These are phyloP conservation scores for Cliona cf. orientalis DNA, from an alignment of 37 sponge, comb jelly and placozoan genomes.

Conservation along the genomic window DNA sequence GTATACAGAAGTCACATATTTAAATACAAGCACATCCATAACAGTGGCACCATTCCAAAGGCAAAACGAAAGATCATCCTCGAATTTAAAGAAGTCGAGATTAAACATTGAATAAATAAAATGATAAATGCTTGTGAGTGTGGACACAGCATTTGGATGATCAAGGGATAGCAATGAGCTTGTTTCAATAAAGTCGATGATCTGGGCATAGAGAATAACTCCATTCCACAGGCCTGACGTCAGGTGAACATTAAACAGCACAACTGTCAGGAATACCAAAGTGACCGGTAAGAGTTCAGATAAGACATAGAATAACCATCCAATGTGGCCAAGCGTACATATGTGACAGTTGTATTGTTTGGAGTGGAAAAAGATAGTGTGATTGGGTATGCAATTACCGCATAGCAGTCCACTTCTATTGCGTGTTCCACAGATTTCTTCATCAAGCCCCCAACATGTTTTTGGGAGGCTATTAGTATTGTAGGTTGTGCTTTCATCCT, in stretches of 20 bases:
- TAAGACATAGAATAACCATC: conserved; percentile 16
- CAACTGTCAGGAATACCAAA: conserved; percentile 14
- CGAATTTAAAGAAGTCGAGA: conserved; percentile 41
- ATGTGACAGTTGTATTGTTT: conserved; percentile 6
- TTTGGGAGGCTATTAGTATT: conserved; percentile 7
- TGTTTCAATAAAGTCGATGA: conserved; percentile 28
- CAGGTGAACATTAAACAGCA: conserved; percentile 27
- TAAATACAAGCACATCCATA: conserved; percentile 36
- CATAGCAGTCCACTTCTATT: conserved; percentile 40
- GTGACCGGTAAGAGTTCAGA: conserved; percentile 55
- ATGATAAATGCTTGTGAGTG: conserved; percentile 5
- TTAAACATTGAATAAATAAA: conserved; percentile 37
- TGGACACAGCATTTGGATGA: background rate
- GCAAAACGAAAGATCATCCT: conserved; percentile 38
- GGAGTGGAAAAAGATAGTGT: conserved; percentile 43
- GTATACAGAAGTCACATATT: conserved; percentile 42
- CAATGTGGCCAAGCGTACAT: background rate
- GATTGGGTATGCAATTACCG: conserved; percentile 13
- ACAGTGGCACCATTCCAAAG: conserved; percentile 27
- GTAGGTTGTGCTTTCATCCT: no score
- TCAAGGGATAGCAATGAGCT: background rate
- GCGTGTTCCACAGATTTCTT: conserved; percentile 16
- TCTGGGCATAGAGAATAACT: conserved; percentile 50
- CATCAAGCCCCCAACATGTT: conserved; percentile 16
- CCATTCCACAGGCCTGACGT: conserved; percentile 29